phyloP scores from a whole-genome alignment of 2,797 vertebrate genomes.

The Trematocara caparti region DNA sequence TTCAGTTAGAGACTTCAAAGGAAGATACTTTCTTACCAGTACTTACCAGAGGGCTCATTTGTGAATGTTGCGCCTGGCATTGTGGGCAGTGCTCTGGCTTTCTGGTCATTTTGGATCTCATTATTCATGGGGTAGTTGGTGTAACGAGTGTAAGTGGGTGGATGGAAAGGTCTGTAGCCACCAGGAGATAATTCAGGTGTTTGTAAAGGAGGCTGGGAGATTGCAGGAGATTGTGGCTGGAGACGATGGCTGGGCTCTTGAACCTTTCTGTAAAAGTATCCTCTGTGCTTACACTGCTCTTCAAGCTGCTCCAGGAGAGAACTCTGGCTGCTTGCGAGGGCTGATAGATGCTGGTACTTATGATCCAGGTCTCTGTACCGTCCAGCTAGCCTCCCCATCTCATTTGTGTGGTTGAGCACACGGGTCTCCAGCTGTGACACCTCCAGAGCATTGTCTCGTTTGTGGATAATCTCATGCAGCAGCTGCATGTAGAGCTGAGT shows the following conservation, averaged over 20 bases:
- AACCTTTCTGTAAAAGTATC: background rate
- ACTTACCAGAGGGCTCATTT: conserved; percentile 89
- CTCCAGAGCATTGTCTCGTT: conserved; percentile 90
- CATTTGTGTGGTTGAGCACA: conserved; percentile 90
- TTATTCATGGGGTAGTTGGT: conserved; percentile 87
- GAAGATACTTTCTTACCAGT: background rate
- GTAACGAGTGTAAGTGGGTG: conserved; percentile 75
- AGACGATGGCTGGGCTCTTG: conserved; percentile 48
- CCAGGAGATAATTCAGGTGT: conserved; percentile 60
- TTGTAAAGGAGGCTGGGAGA: conserved; percentile 51
- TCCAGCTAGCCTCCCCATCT: conserved; percentile 85
- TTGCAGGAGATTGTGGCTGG: conserved; percentile 21
- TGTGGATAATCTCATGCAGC: conserved; percentile 92
- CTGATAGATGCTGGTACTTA: conserved; percentile 89
- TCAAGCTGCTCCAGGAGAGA: conserved; percentile 82
- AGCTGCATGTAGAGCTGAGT: conserved; percentile 96
- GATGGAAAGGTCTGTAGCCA: conserved; percentile 78
- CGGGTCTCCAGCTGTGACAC: conserved; percentile 89
- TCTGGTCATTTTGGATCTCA: conserved; percentile 91
- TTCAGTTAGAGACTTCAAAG: background rate
- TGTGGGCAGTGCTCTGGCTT: conserved; percentile 79
- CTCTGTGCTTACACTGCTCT: conserved; percentile 80
- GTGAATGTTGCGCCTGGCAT: conserved; percentile 85
- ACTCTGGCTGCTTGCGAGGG: conserved; percentile 57
- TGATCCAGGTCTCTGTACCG: conserved; percentile 90